Evolutionary conservation across 2,888 invertebrate genomes (phyloP), one percentile per base, ranked within the genome.

Genomic region (Lamellibrachia satsuma): DNA sequence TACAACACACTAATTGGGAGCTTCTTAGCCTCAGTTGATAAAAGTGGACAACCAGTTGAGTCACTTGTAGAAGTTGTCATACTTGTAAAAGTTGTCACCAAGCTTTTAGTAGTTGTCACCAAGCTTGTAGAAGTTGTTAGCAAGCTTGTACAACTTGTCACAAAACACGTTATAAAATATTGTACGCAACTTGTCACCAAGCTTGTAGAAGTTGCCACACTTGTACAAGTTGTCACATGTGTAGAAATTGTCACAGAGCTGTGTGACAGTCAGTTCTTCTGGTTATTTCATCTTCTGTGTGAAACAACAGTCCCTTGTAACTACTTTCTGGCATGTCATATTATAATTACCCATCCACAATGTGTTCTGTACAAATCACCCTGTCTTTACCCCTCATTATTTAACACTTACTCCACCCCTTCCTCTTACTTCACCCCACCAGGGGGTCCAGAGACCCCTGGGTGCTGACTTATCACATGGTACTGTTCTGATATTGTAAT

Each of bases 371-470:
- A 15, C 15, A 22, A 75, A 15, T 75, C 75, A 75, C 75, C 75
- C n/a, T 75, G 75, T 75, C 75, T 75, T 75, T 75, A 75, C 75
- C 75, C 75, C 57, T 22, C 75, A 75, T 75, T 75, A 75, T 75
- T 75, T 75, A 75, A 75, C n/a, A 75, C 75, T 75, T 75, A 75
- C 22, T 22, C 75, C 75, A 75, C 75, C 75, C 75, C 75, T 75
- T 75, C 75, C 22, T 75, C 75, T 75, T 75, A 75, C 75, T 9
- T 75, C 22, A 22, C 75, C 2, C 75, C 75, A 15, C 75, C 75
- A 75, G 75, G 75, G 22, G 75, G 11, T 39, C 39, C 39, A 22
- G 75, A 75, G 15, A 75, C 75, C 75, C 22, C n/a, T 15, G 22
- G n/a, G 75, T 75, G 75, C 75, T 75, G 75, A 75, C 75, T 22